Conservation (phyloP, 2,888 invertebrate species). For the Papilio protenor region DNA sequence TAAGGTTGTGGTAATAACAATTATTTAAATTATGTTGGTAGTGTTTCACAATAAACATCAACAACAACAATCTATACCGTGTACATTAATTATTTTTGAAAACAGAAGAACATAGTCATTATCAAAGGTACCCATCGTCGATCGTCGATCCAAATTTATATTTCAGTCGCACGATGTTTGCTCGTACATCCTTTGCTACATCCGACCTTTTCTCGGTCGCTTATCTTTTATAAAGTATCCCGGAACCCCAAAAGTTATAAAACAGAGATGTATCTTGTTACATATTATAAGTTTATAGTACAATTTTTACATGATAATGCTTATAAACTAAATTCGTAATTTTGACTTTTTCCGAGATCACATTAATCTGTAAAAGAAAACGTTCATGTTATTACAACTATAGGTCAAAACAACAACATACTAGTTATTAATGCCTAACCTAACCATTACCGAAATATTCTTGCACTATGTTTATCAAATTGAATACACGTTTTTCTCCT, state of each 20-base stretch:
- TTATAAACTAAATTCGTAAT: neutral
- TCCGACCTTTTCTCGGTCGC: constrained; percentile 22
- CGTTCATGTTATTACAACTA: neutral
- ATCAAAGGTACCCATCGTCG: neutral
- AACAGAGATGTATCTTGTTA: neutral
- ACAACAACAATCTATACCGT: neutral
- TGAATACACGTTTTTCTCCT: neutral
- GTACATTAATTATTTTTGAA: neutral
- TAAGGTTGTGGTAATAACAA: no score
- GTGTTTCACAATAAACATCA: no score
- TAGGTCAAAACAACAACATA: neutral
- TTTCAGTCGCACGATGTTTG: neutral
- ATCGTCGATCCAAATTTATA: constrained; percentile 4
- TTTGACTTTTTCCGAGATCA: neutral
- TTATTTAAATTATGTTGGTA: no score
- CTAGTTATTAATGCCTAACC: neutral
- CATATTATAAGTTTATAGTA: neutral
- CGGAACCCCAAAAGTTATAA: constrained; percentile 13
- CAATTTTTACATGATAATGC: neutral
- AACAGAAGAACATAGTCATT: neutral
- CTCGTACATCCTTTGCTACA: constrained; percentile 7
- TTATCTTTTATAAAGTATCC: neutral
- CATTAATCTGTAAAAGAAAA: constrained; percentile 16
- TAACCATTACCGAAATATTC: neutral
- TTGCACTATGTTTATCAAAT: neutral